phyloP scores from a whole-genome alignment of 2,888 invertebrate species.

The Odontomyia ornata region DNA sequence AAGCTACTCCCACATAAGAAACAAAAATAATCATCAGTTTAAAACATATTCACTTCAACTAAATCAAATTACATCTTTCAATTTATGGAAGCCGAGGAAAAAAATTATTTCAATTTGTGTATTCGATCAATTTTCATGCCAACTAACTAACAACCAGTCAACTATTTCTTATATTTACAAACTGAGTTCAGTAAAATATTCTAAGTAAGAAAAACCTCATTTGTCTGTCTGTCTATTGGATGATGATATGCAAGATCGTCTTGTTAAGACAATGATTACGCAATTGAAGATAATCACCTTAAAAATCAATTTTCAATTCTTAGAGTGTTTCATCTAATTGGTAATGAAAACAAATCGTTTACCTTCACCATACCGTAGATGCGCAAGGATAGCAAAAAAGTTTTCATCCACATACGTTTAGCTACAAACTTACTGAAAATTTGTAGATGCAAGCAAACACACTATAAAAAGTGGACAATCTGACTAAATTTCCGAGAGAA shows the following conservation, averaged over 20 bases:
- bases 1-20: constrained; percentile 32
- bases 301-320: constrained; percentile 30
- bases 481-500: too few species aligned
- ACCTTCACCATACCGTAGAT: not conserved
- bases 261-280: constrained; percentile 44
- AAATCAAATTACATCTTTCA: constrained; percentile 32
- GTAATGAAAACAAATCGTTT: constrained; percentile 34
- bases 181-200: too few species aligned
- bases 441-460: not conserved
- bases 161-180: too few species aligned
- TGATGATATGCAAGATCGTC: constrained; percentile 27
- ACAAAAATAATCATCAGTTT: constrained; percentile 22
- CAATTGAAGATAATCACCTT: constrained; percentile 33
- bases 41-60: constrained; percentile 35
- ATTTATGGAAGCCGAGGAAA: not conserved
- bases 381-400: not conserved
- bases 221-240: not conserved
- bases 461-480: not conserved
- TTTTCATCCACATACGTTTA: not conserved
- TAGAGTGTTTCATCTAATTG: constrained; percentile 23
- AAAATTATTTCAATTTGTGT: constrained; percentile 31
- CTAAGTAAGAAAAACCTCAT: too few species aligned
- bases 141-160: not conserved
- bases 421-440: not conserved
- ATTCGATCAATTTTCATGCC: constrained; percentile 8